A percentile compares a stretch with the other conserved stretches of the same genome.
Evolutionary conservation across 2,797 vertebrate genomes (phyloP).

Genomic region (Pangasius djambal): DNA sequence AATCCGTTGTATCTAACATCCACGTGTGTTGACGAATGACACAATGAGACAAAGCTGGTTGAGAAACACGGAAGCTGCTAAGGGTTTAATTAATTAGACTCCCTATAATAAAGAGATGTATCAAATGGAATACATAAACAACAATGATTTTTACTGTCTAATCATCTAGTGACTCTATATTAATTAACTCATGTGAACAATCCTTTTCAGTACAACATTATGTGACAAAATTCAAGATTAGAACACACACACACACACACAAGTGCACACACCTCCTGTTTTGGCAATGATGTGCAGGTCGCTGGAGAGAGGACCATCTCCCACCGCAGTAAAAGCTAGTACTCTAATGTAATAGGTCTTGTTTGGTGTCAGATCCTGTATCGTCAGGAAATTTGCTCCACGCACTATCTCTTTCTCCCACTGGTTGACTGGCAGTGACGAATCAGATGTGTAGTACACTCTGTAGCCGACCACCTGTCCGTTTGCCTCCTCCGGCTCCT

Average conservation of each 20-base stretch:
- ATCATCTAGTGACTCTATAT: background rate
- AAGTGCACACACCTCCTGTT: slow-evolving; percentile 86
- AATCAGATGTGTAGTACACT: slow-evolving; percentile 96
- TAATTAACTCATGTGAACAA: background rate
- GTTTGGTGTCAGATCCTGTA: slow-evolving; percentile 91
- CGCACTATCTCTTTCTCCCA: slow-evolving; percentile 98
- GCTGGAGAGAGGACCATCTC: slow-evolving; percentile 94
- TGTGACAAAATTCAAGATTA: background rate
- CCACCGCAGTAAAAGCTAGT: slow-evolving; percentile 97
- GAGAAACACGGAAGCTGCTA: background rate
- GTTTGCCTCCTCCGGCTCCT: slow-evolving; percentile 96
- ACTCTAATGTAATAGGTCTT: slow-evolving; percentile 97
- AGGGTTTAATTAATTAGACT: background rate
- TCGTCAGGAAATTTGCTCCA: slow-evolving; percentile 91
- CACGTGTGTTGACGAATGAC: background rate
- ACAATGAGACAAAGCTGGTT: background rate
- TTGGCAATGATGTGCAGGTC: slow-evolving; percentile 98
- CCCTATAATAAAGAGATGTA: background rate
- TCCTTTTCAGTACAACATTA: background rate
- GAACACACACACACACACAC: background rate
- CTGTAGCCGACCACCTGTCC: slow-evolving; percentile 97
- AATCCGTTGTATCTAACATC: background rate
- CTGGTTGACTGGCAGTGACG: slow-evolving; percentile 87
- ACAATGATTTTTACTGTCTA: too few relatives aligned
- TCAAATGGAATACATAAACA: background rate